These are phyloP conservation scores for Parnassius glacialis DNA, from an alignment of 2,888 invertebrate species.

Conservation along the genomic window DNA sequence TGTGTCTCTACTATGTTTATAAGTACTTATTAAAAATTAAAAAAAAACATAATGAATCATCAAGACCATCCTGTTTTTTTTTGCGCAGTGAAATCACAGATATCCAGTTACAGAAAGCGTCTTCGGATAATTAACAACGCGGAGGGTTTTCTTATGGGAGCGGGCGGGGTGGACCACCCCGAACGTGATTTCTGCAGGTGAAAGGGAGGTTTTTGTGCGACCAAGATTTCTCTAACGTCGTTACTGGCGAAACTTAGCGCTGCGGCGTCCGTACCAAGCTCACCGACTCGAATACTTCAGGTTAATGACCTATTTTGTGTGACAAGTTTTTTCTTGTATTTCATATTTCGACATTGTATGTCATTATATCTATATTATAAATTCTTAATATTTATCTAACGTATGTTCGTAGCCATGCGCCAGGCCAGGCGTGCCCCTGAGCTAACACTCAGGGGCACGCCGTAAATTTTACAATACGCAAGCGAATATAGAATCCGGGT, in stretches of 20 bases:
- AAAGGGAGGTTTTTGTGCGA: constrained; percentile 47
- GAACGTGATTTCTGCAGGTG: constrained; percentile 54
- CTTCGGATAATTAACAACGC: constrained; percentile 48
- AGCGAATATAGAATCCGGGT: too few relatives aligned
- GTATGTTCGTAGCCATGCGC: too few relatives aligned
- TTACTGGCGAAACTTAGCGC: constrained; percentile 36
- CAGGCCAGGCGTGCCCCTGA: too few relatives aligned
- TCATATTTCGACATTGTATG: neutral
- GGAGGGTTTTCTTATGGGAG: constrained; percentile 41
- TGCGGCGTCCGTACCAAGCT: constrained; percentile 8
- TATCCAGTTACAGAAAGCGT: constrained; percentile 42
- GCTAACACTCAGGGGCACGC: too few relatives aligned
- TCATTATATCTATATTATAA: too few relatives aligned
- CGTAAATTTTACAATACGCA: too few relatives aligned
- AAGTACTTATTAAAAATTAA: neutral
- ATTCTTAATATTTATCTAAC: too few relatives aligned
- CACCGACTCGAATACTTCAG: constrained; percentile 4
- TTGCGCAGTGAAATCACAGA: constrained; percentile 34
- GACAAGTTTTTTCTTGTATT: constrained; percentile 7
- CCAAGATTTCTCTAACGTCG: constrained; percentile 44
- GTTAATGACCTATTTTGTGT: constrained; percentile 22
- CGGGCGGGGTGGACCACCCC: constrained; percentile 27
- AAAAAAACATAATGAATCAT: neutral
- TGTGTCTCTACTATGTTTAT: too few relatives aligned
- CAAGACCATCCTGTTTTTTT: constrained; percentile 13